Base-by-base conservation (phyloP, 2,888 invertebrate genomes). In the Sinodicranocentrus sp. region DNA sequence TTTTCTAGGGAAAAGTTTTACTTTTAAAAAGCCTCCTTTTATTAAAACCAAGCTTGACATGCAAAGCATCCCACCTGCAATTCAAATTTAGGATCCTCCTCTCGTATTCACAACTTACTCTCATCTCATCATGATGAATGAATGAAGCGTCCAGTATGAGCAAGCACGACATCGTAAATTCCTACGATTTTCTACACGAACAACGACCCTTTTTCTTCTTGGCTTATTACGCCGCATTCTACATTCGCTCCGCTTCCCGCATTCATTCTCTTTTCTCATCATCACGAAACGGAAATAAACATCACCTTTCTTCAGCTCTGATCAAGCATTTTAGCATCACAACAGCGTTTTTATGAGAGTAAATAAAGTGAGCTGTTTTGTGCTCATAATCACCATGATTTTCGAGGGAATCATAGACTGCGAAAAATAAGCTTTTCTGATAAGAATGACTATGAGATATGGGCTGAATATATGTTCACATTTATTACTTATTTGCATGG, bases 251-350 rank as follows among this genome's bases (percentile, higher is more conserved):
- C 57, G 15, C 15, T 21, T 21, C 57, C 57, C 71, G 39, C 57
- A 71, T 44, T 72, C 25, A 33, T 43, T 52, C 59, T 43, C 44
- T n/a, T 17, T 48, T 43, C 33, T 63, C 10, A 25, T 61, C 17
- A 61, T 67, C 77, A 68, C 68, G 57, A 77, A 77, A 68, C 77
- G 65, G 67, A 77, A 77, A 57, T 68, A 77, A 57, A 57, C 39
- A 57, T 77, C 23, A 52, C 21, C 48, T 15, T 33, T 63, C 59
- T 61, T 3, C 28, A 63, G 33, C 23, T 21, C 25, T 65, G 65
- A 63, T 73, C 48, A 63, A 61, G 21, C 48, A 2, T 61, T n/a
- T n/a, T 61, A 33, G 5, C 33, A 2, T 33, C 33, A 10, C 52
- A 8, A 23, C 23, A 25, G 5, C 59, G 23, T 59, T 59, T 59